Base-by-base conservation (phyloP, 1,140 invertebrate species). In the Papilio polyxenes region DNA sequence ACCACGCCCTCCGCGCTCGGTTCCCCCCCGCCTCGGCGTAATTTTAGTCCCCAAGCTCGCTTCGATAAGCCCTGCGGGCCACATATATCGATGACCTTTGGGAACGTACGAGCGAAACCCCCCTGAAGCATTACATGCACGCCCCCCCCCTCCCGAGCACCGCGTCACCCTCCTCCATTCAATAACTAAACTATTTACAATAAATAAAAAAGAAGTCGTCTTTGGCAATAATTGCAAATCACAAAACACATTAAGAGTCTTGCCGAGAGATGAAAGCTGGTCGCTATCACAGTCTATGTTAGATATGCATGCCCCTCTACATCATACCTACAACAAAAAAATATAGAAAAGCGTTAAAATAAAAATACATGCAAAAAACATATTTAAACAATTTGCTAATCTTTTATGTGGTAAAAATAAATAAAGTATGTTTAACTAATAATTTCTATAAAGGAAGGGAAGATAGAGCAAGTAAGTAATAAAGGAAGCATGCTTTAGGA, bases 41-140 rank as follows among this genome's bases (percentile, higher is more conserved):
- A 82, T 84, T 93, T 92, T 85, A 92, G 81, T 6, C 96, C 96
- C 96, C 96, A 97, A 1, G 96, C 95, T 69, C 92, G 89, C 86
- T 93, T 93, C 82, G 91, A 91, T 83, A 93, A 83, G 37, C 93
- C 93, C 93, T 94, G 90, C 84, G 85, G 85, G 81, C 82, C 80
- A 85, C 82, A 89, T 81, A 92, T 85, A 84, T 69, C 59, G 82
- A 83, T 85, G 79, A 85, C 83, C 77, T 76, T 75, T 53, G 72
- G 75, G 76, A 82, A 31, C 40, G 53, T 83, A 40, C 53, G 72
- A 69, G 23, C 69, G 56, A 81, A 76, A 40, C 62, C 78, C 79
- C 81, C 92, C 90, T 89, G 90, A 82, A 81, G 81, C 84, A 90
- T 92, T 93, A 92, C 93, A 93, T 89, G 92, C 93, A 91, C 88